Base-by-base conservation (phyloP, 2,888 invertebrate species). In the Mycalesis mineus region DNA sequence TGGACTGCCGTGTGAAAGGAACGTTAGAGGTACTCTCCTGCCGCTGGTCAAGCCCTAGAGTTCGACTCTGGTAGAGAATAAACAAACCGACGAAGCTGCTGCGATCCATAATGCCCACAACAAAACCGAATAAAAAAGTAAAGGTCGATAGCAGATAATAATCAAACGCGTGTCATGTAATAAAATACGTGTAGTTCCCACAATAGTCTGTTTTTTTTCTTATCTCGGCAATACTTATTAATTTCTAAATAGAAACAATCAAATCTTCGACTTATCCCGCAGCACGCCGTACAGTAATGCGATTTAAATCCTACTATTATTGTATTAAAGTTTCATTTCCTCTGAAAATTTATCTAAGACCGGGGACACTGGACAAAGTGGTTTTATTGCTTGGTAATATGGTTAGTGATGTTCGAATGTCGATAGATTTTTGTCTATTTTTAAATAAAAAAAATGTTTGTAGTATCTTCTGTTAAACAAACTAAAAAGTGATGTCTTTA, bases 371-470 rank as follows among this genome's bases (percentile, higher is more conserved):
- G 58, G 52, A 61, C 64, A 67, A 68, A 70, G 72, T 75, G 73
- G 73, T 71, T 71, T 77, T 72, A 76, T 64, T 66, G 70, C 68
- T 65, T 62, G 55, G 73, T 75, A 79, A 80, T 77, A 70, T 61
- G 50, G 62, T 9, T 76, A 80, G 79, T 70, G 77, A 64, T 70
- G 80, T 39, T 29, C 14, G 7, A 11, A 14, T 42, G 51, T 60
- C 58, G 47, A 57, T 63, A 39, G 40, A 36, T 36, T 39, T 13
- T 50, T 15, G 5, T 51, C 37, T 9, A 11, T 36, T 9, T 4
- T 11, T 36, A 1, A 4, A 11, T 11, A 2, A 36, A 36, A 33
- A 7, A 9, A 6, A 33, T 6, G n/a, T n/a, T n/a, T n/a, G n/a
- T n/a, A n/a, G n/a, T n/a, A n/a, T n/a, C n/a, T n/a, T n/a, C n/a